Percentiles rank a stretch among this genome's conserved stretches.
Evolutionary conservation across 2,888 invertebrate genomes (phyloP).

Genomic region (Antheraea yamamai): DNA sequence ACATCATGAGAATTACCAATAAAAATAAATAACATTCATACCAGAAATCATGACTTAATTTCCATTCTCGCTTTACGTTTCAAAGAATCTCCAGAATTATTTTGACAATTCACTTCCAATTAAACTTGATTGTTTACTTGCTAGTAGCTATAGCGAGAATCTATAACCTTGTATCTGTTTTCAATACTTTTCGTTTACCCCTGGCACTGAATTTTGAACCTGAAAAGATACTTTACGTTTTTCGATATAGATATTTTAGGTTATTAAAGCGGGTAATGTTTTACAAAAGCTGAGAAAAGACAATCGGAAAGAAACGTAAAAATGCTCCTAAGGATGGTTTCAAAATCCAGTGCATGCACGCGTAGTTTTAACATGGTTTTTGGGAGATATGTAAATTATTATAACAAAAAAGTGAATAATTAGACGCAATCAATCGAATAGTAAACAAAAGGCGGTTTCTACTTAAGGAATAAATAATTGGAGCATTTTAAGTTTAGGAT

Average conservation of each 20-base stretch:
- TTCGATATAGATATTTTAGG: not conserved
- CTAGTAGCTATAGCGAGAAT: slow-evolving; percentile 81
- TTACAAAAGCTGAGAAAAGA: not conserved
- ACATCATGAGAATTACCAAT: not conserved
- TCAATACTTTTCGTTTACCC: slow-evolving; percentile 63
- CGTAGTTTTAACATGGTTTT: slow-evolving; percentile 52
- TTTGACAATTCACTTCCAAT: slow-evolving; percentile 45
- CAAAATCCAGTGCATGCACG: slow-evolving; percentile 74
- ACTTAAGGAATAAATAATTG: not conserved
- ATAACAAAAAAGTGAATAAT: not conserved
- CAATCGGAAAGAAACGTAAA: not conserved
- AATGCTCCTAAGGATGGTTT: slow-evolving; percentile 37
- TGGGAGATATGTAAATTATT: slow-evolving; percentile 24
- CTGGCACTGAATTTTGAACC: slow-evolving; percentile 66
- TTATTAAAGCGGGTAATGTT: not conserved
- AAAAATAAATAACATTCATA: slow-evolving; percentile 14
- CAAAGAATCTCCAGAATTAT: slow-evolving; percentile 67
- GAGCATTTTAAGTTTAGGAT: not conserved
- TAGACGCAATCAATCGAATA: not conserved
- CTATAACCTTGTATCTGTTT: slow-evolving; percentile 59
- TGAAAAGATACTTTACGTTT: not conserved
- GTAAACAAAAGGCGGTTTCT: not conserved
- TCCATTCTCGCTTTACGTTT: slow-evolving; percentile 47
- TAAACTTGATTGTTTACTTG: slow-evolving; percentile 70
- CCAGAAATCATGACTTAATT: not conserved